phyloP scores from a whole-genome alignment of 2,113 vertebrate genomes.

The Arizona elegans region DNA sequence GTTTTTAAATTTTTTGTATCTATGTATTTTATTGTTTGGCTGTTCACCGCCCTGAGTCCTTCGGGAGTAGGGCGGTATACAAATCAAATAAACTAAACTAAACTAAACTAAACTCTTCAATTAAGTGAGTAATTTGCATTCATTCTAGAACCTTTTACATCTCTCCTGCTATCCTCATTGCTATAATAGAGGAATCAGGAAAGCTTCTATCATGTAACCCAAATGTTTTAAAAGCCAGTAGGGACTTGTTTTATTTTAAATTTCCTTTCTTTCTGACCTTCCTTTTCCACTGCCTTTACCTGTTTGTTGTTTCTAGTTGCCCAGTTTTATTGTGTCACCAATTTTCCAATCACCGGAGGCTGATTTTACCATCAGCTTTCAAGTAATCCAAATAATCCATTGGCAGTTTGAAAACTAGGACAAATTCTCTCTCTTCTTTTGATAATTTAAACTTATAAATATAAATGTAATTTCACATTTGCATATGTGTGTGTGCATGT shows the following conservation, averaged over 20 bases:
- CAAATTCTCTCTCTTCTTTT: background rate
- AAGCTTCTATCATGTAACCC: background rate
- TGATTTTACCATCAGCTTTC: background rate
- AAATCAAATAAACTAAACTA: too few relatives aligned
- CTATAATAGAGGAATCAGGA: background rate
- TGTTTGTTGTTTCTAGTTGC: background rate
- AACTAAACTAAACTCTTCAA: too few relatives aligned
- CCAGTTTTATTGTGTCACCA: background rate
- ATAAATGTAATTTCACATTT: background rate
- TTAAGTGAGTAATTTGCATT: background rate
- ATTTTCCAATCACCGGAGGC: background rate
- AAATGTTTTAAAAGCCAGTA: background rate
- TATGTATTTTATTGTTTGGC: too few relatives aligned
- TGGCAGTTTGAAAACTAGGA: background rate
- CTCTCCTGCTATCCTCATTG: background rate
- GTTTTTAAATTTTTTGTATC: too few relatives aligned
- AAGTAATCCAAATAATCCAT: background rate
- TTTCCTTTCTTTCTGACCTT: background rate
- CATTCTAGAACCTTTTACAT: background rate
- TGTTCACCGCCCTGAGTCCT: too few relatives aligned
- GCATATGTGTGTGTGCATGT: background rate
- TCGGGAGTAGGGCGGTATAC: too few relatives aligned
- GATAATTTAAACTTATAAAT: background rate
- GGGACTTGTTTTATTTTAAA: background rate
- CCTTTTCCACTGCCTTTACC: background rate